Evolutionary conservation across 1,140 invertebrate species (phyloP).

Genomic region (Drosophila subpulchrella): DNA sequence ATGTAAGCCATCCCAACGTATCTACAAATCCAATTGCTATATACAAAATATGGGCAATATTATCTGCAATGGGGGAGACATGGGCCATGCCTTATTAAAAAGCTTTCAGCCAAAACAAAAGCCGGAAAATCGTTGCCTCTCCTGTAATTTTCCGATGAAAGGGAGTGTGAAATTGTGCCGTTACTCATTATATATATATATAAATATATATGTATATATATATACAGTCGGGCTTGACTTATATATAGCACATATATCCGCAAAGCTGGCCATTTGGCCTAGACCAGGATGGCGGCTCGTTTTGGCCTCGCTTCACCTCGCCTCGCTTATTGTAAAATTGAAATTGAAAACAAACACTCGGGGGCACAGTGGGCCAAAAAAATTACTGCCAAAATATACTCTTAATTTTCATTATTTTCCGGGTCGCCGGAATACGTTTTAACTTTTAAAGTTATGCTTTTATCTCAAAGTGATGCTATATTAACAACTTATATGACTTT

Average conservation of each 20-base stretch:
- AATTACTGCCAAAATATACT: not conserved
- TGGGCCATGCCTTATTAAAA: conserved; percentile 15
- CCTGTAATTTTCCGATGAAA: conserved; percentile 47
- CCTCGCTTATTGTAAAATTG: conserved; percentile 34
- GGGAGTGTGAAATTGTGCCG: conserved; percentile 50
- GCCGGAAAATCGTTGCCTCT: conserved; percentile 6
- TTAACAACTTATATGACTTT: too few species aligned
- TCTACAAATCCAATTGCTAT: conserved; percentile 48
- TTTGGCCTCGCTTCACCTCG: conserved; percentile 13
- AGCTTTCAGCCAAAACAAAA: conserved; percentile 32
- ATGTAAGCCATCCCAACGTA: not conserved
- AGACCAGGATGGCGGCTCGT: conserved; percentile 14
- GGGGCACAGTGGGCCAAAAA: conserved; percentile 11
- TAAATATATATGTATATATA: not conserved
- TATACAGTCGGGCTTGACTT: not conserved
- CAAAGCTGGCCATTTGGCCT: conserved; percentile 22
- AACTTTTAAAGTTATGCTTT: too few species aligned
- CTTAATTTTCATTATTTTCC: not conserved
- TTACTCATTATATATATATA: conserved; percentile 33
- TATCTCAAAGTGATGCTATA: too few species aligned
- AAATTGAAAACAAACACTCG: conserved; percentile 57
- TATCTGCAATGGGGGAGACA: not conserved
- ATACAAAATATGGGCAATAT: conserved; percentile 18
- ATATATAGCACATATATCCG: conserved; percentile 2
- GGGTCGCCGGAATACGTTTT: not conserved